Evolutionary conservation across 1,140 invertebrate species (phyloP), one percentile per base, ranked within the genome.

Genomic region (Caenorhabditis brenneri): DNA sequence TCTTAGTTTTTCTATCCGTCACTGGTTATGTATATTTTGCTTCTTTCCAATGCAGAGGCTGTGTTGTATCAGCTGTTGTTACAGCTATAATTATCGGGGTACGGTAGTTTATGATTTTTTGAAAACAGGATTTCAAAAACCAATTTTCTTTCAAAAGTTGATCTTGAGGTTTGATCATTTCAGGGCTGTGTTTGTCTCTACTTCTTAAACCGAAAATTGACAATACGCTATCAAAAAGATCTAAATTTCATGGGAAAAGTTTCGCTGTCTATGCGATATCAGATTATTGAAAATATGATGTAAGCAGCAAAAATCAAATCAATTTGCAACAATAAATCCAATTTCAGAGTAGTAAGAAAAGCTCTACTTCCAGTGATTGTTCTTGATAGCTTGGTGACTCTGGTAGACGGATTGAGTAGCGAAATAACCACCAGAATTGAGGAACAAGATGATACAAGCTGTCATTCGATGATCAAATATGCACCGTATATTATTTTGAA

Each of bases 191-290:
- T 74, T 42, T 12, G 27, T 24, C n/a, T 74, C 16, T 74, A 74
- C 6, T 74, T 74, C 24, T 10, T 74, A 5, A 74, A 74, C 46
- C 33, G 65, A 74, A 74, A 39, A 1, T 31, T 31, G n/a, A 74
- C 65, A 42, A 33, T 74, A 10, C 36, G 19, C 3, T 74, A 74
- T 42, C 65, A 74, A 46, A 74, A 74, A 42, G 65, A 74, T 42
- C 19, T 74, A 10, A 19, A 5, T 24, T 42, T 74, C 10, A 74
- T 74, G 65, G 65, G 65, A 74, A 74, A 39, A 74, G 65, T 74
- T 42, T 42, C 65, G 65, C n/a, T 74, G 65, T 74, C 65, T 42
- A 74, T 74, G 65, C n/a, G 65, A 74, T 74, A 74, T 74, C 65
- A 74, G 9, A 42, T 74, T 42, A 74, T 74, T 10, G 65, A 74